Percentiles rank a stretch among this genome's conserved stretches.
phyloP scores from a whole-genome alignment of 2,888 invertebrate genomes.

The Eretmocerus hayati region DNA sequence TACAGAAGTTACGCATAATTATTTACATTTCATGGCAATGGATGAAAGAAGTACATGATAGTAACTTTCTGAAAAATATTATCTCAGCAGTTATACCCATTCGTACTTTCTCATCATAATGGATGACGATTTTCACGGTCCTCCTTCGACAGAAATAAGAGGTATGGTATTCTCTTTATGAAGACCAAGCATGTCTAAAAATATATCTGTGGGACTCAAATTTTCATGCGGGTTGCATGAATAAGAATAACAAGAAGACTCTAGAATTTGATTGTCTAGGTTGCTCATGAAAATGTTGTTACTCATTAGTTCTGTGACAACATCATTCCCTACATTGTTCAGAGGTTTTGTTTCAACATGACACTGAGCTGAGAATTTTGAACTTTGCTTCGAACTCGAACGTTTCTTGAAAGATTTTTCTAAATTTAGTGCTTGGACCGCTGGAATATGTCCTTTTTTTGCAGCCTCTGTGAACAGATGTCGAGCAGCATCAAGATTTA shows the following conservation, averaged over 20 bases:
- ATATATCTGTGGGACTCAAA: slow-evolving; percentile 28
- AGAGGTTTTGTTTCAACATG: slow-evolving; percentile 3
- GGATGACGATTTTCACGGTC: too few species aligned
- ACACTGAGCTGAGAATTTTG: not conserved
- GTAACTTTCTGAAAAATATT: too few species aligned
- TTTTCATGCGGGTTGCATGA: slow-evolving; percentile 5
- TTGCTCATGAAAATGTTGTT: slow-evolving; percentile 10
- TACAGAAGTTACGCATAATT: too few species aligned
- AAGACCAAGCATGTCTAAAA: slow-evolving; percentile 31
- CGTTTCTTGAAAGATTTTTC: slow-evolving; percentile 24
- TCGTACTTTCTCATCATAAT: too few species aligned
- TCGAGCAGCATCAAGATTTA: slow-evolving; percentile 51
- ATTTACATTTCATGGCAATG: too few species aligned
- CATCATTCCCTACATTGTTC: slow-evolving; percentile 10
- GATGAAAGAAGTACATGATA: too few species aligned
- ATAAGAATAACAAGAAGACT: slow-evolving; percentile 8
- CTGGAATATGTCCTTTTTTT: slow-evolving; percentile 53
- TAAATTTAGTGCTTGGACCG: slow-evolving; percentile 49
- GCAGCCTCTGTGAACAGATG: slow-evolving; percentile 54
- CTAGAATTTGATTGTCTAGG: not conserved
- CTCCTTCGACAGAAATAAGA: slow-evolving; percentile 19
- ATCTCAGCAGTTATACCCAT: too few species aligned
- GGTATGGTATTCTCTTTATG: slow-evolving; percentile 25
- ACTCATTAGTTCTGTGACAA: slow-evolving; percentile 21
- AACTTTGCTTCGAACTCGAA: slow-evolving; percentile 3